These are phyloP conservation scores for Noctua janthina DNA, from an alignment of 2,888 invertebrate species.

Conservation along the genomic window DNA sequence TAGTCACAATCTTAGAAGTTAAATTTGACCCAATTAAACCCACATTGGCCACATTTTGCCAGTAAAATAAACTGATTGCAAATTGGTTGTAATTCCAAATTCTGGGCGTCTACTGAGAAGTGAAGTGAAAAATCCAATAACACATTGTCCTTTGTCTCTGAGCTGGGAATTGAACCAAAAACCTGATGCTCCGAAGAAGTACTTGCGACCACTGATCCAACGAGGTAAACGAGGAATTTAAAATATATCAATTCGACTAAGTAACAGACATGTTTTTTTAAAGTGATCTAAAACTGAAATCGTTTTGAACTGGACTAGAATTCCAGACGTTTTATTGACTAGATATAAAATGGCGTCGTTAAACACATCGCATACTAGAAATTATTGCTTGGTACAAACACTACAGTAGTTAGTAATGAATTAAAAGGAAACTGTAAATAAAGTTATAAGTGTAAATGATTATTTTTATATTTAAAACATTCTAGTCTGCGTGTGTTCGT, in stretches of 20 bases:
- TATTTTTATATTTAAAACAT: background rate
- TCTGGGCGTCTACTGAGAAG: too few relatives aligned
- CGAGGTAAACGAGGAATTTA: background rate
- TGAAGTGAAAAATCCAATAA: too few relatives aligned
- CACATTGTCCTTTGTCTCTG: background rate
- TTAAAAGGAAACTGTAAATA: background rate
- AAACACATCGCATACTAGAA: slow-evolving; percentile 8
- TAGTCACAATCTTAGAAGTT: too few relatives aligned
- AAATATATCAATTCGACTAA: background rate
- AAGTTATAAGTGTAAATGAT: background rate
- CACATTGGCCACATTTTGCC: too few relatives aligned
- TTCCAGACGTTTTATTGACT: slow-evolving; percentile 28
- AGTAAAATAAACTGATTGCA: too few relatives aligned
- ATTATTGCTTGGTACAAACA: background rate
- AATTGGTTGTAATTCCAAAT: too few relatives aligned
- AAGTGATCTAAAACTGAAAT: slow-evolving; percentile 17
- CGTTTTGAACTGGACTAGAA: background rate
- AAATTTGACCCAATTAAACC: too few relatives aligned
- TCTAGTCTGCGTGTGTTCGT: background rate
- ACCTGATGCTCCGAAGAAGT: background rate
- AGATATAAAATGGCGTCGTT: slow-evolving; percentile 12
- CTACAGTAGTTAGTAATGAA: slow-evolving; percentile 14
- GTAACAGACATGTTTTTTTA: slow-evolving; percentile 17
- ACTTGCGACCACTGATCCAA: background rate
- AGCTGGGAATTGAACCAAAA: background rate